Percentiles rank a stretch among this genome's conserved stretches.
Evolutionary conservation across 2,797 vertebrate species (phyloP).

Genomic region (Decapterus maruadsi): DNA sequence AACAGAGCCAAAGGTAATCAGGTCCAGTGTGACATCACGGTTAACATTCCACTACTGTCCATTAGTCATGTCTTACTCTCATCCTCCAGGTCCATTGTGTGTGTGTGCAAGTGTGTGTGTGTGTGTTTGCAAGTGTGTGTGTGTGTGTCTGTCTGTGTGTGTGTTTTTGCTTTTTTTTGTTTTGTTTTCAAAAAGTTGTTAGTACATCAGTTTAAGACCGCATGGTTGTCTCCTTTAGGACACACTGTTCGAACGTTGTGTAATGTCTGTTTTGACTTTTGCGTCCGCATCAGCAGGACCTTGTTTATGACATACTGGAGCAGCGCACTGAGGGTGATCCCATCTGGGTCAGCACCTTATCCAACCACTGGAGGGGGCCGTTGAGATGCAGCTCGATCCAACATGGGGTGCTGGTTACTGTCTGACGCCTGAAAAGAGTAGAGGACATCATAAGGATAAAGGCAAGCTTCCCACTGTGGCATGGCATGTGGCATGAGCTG

Average conservation of each 20-base stretch:
- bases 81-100: slow-evolving; percentile 38
- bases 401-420: slow-evolving; percentile 98
- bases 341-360: slow-evolving; percentile 99
- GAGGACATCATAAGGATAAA: slow-evolving; percentile 22
- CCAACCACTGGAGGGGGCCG: slow-evolving; percentile 97
- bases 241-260: slow-evolving; percentile 48
- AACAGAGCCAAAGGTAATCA: slow-evolving; percentile 28
- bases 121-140: no score
- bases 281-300: slow-evolving; percentile 40
- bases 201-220: slow-evolving; percentile 60
- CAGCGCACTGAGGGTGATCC: slow-evolving; percentile 98
- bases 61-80: slow-evolving; percentile 20
- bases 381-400: slow-evolving; percentile 99
- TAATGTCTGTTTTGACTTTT: slow-evolving; percentile 63
- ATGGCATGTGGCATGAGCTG: not conserved
- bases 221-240: slow-evolving; percentile 47
- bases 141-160: not conserved
- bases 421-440: slow-evolving; percentile 89
- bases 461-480: not conserved
- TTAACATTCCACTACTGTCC: slow-evolving; percentile 50
- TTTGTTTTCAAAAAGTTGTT: slow-evolving; percentile 35
- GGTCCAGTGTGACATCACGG: slow-evolving; percentile 48
- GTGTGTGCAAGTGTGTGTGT: not conserved
- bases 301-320: slow-evolving; percentile 96
- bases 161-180: slow-evolving; percentile 6